Evolutionary conservation across 2,888 invertebrate species (phyloP), one percentile per base, ranked within the genome.

Genomic region (Leptinotarsa tumamoca): DNA sequence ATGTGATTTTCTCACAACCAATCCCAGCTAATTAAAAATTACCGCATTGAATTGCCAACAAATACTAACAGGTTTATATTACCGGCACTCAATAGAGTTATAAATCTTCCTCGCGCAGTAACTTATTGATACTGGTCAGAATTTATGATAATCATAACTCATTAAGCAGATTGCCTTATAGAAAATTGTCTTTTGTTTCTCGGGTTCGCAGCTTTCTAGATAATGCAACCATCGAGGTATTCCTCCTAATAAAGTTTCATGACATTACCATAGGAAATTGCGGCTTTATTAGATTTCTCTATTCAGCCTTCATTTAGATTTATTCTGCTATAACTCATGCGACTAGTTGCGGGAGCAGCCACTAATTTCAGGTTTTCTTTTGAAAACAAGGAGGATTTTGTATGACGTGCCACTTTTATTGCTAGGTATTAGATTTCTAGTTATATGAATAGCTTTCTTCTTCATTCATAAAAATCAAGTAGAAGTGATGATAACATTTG

Each of bases 91-190:
- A 63, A 63, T 63, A 63, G 63, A 63, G 63, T 63, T 63, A 63
- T 63, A 63, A 63, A 63, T 63, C 63, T 33, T 63, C 17, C n/a
- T 63, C 33, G 63, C 43, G 43, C 17, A 43, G 43, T 63, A 63
- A 63, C 58, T 58, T 58, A 58, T 58, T 58, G 58, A 58, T 58
- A 58, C 63, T n/a, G 63, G 63, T 33, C 63, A 43, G 43, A 67
- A 70, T 73, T 70, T 73, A 73, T 56, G 73, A 69, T 52, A 50
- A 67, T 73, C 73, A 63, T 70, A 73, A 69, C 54, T 73, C 73
- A 73, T 73, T 68, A 73, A 49, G 50, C 33, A 49, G 68, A 68
- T 73, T 61, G 68, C 73, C 68, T 68, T 63, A 63, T 69, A 73
- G 73, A 73, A 73, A 73, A 50, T 73, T 27, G 68, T 51, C 73